Conservation (phyloP, 2,797 vertebrate genomes). For the Arctocebus calabarensis region DNA sequence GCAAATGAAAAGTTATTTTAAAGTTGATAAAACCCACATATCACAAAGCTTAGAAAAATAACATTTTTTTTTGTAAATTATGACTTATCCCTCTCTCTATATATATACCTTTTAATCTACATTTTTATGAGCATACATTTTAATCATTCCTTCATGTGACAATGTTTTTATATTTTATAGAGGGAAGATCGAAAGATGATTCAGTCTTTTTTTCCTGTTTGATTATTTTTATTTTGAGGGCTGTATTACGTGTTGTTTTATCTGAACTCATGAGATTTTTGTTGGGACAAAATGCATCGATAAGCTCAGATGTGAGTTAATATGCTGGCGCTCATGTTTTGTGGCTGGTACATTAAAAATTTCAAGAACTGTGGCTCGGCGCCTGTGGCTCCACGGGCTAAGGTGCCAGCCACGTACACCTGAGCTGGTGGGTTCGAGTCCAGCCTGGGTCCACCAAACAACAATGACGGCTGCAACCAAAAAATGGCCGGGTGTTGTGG, state of each 20-base stretch:
- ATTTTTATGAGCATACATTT: not conserved
- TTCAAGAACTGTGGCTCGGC: not conserved
- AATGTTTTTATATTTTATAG: not conserved
- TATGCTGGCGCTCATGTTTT: fast-evolving
- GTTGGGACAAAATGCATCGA: not conserved
- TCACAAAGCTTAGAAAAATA: not conserved
- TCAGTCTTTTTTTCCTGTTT: not conserved
- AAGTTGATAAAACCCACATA: not conserved
- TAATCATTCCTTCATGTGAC: not conserved
- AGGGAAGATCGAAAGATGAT: not conserved
- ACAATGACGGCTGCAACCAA: no score
- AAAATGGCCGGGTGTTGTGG: no score
- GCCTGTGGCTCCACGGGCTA: no score
- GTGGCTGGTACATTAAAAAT: not conserved
- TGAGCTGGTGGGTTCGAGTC: no score
- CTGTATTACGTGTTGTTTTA: not conserved
- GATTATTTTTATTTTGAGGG: not conserved
- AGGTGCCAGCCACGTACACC: no score
- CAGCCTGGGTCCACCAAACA: no score
- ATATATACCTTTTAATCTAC: not conserved
- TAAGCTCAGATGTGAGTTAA: not conserved
- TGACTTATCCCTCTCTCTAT: not conserved
- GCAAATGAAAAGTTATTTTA: not conserved
- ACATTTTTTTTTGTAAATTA: not conserved
- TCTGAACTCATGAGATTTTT: not conserved